phyloP scores from a whole-genome alignment of 1,140 invertebrate species.

The Pogonus chalceus region DNA sequence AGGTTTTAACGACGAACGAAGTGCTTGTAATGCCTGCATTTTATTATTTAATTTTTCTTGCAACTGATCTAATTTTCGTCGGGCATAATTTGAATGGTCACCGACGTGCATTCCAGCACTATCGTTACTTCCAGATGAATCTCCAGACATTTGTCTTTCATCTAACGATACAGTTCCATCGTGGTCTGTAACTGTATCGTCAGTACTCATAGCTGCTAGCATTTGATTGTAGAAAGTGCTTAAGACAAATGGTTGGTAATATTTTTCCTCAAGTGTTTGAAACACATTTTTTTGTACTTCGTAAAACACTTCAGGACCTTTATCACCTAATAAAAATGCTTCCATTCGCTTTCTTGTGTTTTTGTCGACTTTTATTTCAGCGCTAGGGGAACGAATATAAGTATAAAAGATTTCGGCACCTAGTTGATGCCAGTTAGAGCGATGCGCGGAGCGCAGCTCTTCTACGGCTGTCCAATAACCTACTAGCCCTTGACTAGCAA shows the following conservation, averaged over 20 bases:
- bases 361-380: conserved; percentile 70
- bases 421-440: conserved; percentile 72
- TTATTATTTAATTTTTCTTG: conserved; percentile 72
- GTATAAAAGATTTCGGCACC: conserved; percentile 84
- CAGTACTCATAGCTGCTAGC: conserved; percentile 55
- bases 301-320: conserved; percentile 80
- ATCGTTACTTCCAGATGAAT: conserved; percentile 39
- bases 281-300: conserved; percentile 74
- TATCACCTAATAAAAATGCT: conserved; percentile 73
- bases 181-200: conserved; percentile 43
- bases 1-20: conserved; percentile 62
- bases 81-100: conserved; percentile 74
- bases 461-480: conserved; percentile 84
- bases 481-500: conserved; percentile 68
- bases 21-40: conserved; percentile 67
- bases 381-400: conserved; percentile 66
- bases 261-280: conserved; percentile 70
- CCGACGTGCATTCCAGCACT: conserved; percentile 48
- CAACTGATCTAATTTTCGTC: conserved; percentile 68
- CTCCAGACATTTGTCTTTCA: conserved; percentile 42
- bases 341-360: conserved; percentile 72
- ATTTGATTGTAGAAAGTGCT: conserved; percentile 76
- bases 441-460: conserved; percentile 61
- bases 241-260: conserved; percentile 79
- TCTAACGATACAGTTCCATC: conserved; percentile 32